Evolutionary conservation across 2,797 vertebrate genomes (phyloP).

Genomic region (Arnoldichthys spilopterus): DNA sequence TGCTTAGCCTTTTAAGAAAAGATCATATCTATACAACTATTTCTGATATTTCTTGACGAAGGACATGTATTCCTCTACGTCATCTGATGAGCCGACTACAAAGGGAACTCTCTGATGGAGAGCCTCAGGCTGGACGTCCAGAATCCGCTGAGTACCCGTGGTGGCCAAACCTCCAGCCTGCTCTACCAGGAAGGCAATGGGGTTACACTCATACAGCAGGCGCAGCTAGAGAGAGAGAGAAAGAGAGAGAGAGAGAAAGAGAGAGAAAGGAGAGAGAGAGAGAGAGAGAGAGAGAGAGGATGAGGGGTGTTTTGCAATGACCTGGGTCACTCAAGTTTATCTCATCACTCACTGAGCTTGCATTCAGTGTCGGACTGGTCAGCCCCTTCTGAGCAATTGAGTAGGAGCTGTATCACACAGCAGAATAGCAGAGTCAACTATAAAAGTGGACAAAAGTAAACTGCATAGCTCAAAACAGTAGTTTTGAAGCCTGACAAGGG

Average conservation of each 20-base stretch:
- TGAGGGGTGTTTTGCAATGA: neutral
- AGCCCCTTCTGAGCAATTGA: neutral
- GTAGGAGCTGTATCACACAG: neutral
- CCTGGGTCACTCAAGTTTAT: neutral
- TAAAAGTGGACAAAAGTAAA: neutral
- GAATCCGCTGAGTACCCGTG: constrained; percentile 85
- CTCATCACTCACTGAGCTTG: neutral
- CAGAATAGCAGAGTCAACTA: neutral
- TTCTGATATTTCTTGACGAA: constrained; percentile 87
- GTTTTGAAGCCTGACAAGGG: too few relatives aligned
- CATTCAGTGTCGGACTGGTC: neutral
- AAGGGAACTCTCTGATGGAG: constrained; percentile 93
- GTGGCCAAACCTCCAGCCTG: constrained; percentile 93
- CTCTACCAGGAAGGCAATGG: constrained; percentile 93
- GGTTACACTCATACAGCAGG: constrained; percentile 95
- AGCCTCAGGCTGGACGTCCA: constrained; percentile 88
- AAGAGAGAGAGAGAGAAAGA: neutral
- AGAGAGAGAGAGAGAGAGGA: neutral
- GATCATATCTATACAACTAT: constrained; percentile 47
- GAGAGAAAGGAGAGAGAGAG: neutral
- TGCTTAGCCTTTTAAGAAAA: neutral
- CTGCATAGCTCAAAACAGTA: neutral
- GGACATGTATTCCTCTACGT: constrained; percentile 90
- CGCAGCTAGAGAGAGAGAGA: constrained; percentile 79
- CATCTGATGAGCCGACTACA: constrained; percentile 89